Evolutionary conservation across 2,113 vertebrate species (phyloP), one percentile per base, ranked within the genome.

Genomic region (Phodopus roborovskii): DNA sequence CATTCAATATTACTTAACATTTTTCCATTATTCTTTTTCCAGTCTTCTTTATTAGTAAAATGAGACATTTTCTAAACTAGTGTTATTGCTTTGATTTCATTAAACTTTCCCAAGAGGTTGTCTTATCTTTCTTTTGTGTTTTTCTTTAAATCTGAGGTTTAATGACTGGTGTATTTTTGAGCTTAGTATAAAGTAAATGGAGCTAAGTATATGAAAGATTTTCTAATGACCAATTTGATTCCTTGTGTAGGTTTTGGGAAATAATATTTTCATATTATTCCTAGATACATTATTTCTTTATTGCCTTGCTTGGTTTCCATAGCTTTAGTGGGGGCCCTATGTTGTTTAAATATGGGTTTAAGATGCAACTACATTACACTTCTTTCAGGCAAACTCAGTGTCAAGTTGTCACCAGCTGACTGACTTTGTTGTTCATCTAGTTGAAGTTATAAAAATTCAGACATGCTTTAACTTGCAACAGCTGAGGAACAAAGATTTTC

Each of bases 131-230:
- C 3, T 78, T 62, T 90, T 1, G 13, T 28, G 2, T 68, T 68
- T 30, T 39, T 70, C 62, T 66, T 20, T 45, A 62, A 91, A 91
- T 86, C 95, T 66, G 26, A 58, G 28, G 6, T 68, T 78, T 28
- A 89, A 36, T 78, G 3, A 16, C 45, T 42, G 8, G 0, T 58
- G 79, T 87, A 53, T 73, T 82, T 77, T 93, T 66, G 53, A 73
- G 15, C 56, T 84, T 81, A 81, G 77, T 95, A 89, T 87, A 90
- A 70, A 87, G 53, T 90, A 87, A 71, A 95, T 58, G 7, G 4
- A 86, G 36, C 13, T 88, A 73, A 86, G 79, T 1, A 7, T 87
- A 53, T 82, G 12, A 56, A 53, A 86, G 82, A 77, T 45, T 7
- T 85, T 93, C 15, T 85, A 50, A 90, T 4, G 1, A 68, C 24